Base-by-base conservation (phyloP, 2,113 vertebrate species). In the Cepphus grylle region DNA sequence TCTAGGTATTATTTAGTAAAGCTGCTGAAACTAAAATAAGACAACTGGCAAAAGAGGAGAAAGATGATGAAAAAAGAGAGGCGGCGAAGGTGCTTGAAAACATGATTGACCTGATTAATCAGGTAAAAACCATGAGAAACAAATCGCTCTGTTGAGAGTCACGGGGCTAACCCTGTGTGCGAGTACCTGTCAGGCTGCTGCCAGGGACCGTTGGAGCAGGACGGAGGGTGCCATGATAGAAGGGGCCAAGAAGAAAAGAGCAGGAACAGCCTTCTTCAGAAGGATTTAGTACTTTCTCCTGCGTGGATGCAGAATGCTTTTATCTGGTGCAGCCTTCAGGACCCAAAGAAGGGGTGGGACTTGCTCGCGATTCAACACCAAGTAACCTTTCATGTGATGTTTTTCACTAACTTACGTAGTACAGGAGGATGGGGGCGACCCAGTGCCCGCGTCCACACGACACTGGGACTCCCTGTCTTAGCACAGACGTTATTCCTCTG, bases 1-100 rank as follows among this genome's bases (percentile, higher is more conserved):
- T 94, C 22, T 87, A 99, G 99, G 99, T 99, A 47, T 93, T 99
- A 83, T 99, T 99, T 89, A 99, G 99, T 96, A 98, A 99, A 88
- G 95, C 91, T 25, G 99, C 99, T 78, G 98, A 99, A 96, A 97
- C 95, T 73, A 98, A 98, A 97, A 99, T 99, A 97, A 97, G 97
- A 92, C 98, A 98, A 72, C 95, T 99, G 29, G 97, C 97, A 21
- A 89, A 97, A 87, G 97, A 98, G 55, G 81, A 98, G 56, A 97
- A 94, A 32, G 96, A 97, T 27, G 97, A 98, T 29, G 97, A 98
- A 93, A 98, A 93, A 96, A 98, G 98, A 96, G 98, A 96, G 94
- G 99, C 98, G 5, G 99, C 98, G 6, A 95, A 97, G 71, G 97
- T 99, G 92, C 98, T 99, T 90, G 98, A 97, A 96, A 99, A 98